Base-by-base conservation (phyloP, 2,888 invertebrate genomes). In the Horisme vitalbata region DNA sequence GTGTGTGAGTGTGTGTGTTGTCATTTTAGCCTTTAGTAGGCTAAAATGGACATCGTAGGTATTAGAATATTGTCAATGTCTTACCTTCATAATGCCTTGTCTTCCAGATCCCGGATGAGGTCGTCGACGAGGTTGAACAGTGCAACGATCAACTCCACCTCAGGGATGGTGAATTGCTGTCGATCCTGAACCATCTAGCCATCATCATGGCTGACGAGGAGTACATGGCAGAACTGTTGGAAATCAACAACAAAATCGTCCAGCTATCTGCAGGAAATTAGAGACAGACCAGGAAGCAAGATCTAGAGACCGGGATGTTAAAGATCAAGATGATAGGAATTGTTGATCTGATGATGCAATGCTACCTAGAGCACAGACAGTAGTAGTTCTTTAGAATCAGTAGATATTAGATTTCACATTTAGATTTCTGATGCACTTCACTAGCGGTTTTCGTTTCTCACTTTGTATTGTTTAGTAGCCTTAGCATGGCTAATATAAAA, bases 81-180 rank as follows among this genome's bases (percentile, higher is more conserved):
- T 18, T 18, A 18, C 18, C 18, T 18, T 4, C 18, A 5, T 18
- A 2, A 5, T 34, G 32, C 32, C 8, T 43, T 37, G 35, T 4
- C 13, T 77, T 78, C 12, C 75, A 94, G 93, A 90, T 94, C 51
- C 93, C 93, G n/a, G 93, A 94, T 46, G 91, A 92, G 59, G 90
- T 93, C 5, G 83, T 92, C 6, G 91, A 92, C 51, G 92, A 93
- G 68, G 88, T 95, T 34, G 88, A 90, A 52, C 91, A 94, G 70
- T 93, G 96, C 68, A 94, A 94, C 63, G 92, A 93, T 38, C 96
- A 96, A 74, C 90, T 96, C 55, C 93, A 92, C 52, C 83, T 95
- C 63, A 87, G 91, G 12, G 92, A 92, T 55, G 92, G 93, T 0
- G 91, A 93, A 54, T 90, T 97, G 34, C 84, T 93, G 46, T 91